phyloP scores from a whole-genome alignment of 2,797 vertebrate genomes.

The Emys orbicularis region DNA sequence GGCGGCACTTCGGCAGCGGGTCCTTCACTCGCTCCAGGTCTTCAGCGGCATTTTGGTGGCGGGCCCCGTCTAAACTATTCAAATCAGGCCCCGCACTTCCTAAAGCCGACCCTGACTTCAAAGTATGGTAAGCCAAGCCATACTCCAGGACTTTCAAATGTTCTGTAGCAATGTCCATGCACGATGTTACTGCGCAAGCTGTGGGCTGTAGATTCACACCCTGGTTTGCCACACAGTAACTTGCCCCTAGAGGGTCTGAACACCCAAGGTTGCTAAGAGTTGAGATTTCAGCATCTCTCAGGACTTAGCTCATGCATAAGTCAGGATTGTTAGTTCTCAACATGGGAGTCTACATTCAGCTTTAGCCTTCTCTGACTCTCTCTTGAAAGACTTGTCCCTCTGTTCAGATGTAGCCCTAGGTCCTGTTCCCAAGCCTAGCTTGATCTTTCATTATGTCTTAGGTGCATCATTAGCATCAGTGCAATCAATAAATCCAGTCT shows the following conservation, averaged over 20 bases:
- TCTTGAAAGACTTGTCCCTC: neutral
- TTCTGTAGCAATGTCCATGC: too few species aligned
- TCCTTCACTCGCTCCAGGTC: too few species aligned
- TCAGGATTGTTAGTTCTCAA: neutral
- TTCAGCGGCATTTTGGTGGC: too few species aligned
- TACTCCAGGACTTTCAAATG: too few species aligned
- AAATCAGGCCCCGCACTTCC: too few species aligned
- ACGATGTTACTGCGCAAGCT: too few species aligned
- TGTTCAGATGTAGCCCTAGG: neutral
- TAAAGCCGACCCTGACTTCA: too few species aligned
- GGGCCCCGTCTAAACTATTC: too few species aligned
- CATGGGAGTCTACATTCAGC: accelerated
- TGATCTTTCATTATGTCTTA: neutral
- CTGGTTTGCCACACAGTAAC: neutral
- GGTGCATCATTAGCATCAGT: neutral
- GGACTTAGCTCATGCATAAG: neutral
- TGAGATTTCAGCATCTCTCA: neutral
- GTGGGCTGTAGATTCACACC: too few species aligned
- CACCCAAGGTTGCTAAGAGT: neutral
- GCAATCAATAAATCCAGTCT: neutral
- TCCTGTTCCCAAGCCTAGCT: neutral
- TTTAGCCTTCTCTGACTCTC: neutral
- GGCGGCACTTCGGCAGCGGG: too few species aligned
- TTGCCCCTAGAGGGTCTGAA: neutral
- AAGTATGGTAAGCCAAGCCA: too few species aligned